These are phyloP conservation scores for Scomber scombrus DNA, from an alignment of 2,113 vertebrate species.

Conservation along the genomic window DNA sequence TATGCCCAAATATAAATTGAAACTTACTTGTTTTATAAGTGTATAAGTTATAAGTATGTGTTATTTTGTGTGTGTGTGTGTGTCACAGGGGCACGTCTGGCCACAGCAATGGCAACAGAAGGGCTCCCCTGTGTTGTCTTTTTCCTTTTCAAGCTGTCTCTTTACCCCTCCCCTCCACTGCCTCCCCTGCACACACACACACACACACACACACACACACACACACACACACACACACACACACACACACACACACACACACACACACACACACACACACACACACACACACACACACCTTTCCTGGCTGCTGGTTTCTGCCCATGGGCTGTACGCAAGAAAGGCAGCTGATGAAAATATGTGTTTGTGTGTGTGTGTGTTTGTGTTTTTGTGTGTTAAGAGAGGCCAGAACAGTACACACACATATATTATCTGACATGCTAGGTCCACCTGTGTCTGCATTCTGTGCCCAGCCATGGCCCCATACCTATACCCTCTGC, in stretches of 20 bases:
- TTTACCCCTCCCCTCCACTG: conserved; percentile 34
- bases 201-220: conserved; percentile 23
- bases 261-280: conserved; percentile 25
- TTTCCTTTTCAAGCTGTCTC: conserved; percentile 73
- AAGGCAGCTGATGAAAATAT: conserved; percentile 70
- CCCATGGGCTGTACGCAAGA: conserved; percentile 38
- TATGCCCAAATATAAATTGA: too few species aligned
- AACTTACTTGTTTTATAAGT: too few species aligned
- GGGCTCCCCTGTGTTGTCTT: conserved; percentile 67
- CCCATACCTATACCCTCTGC: conserved; percentile 46
- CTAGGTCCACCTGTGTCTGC: conserved; percentile 73
- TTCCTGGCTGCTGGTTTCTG: conserved; percentile 61
- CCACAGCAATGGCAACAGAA: conserved; percentile 67
- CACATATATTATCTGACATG: conserved; percentile 53
- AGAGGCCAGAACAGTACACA: conserved; percentile 53
- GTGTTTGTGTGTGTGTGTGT: conserved; percentile 37
- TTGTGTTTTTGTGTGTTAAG: background rate
- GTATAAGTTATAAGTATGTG: too few species aligned
- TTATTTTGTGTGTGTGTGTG: conserved; percentile 19
- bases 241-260: conserved; percentile 16
- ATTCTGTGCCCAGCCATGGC: conserved; percentile 44
- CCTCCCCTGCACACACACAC: conserved; percentile 13
- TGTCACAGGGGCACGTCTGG: conserved; percentile 71
- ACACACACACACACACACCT: conserved; percentile 44
- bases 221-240: conserved; percentile 37